Evolutionary conservation across 1,140 invertebrate species (phyloP).

Genomic region (Micrasema minimum): DNA sequence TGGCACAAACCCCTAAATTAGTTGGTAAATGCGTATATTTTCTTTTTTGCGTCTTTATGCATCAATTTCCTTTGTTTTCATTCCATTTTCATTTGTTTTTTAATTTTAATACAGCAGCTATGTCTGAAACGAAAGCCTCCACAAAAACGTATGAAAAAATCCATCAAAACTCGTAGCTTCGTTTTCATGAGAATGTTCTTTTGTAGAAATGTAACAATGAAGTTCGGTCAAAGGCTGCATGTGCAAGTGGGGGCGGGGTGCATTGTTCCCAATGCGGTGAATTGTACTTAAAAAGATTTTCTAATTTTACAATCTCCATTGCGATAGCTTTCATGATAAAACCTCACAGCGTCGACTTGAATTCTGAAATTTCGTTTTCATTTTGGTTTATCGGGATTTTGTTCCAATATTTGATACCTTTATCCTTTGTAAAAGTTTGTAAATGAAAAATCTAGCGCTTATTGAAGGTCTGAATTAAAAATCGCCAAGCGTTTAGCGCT

Average conservation of each 20-base stretch:
- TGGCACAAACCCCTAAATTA: no score
- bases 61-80: no score
- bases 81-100: neutral
- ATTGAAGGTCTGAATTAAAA: no score
- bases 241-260: slow-evolving; percentile 16
- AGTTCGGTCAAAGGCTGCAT: slow-evolving; percentile 29
- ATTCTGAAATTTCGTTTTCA: neutral
- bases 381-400: neutral
- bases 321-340: neutral
- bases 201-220: slow-evolving; percentile 36
- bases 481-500: no score
- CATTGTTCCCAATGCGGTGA: slow-evolving; percentile 24
- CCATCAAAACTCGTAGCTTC: slow-evolving; percentile 11
- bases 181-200: slow-evolving; percentile 29
- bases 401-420: no score
- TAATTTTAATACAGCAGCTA: slow-evolving; percentile 17
- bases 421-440: no score
- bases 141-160: neutral
- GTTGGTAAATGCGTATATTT: no score
- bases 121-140: slow-evolving; percentile 6
- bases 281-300: slow-evolving; percentile 24
- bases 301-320: slow-evolving; percentile 15
- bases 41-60: no score
- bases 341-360: neutral
- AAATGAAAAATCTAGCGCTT: no score